phyloP scores from a whole-genome alignment of 2,888 invertebrate genomes.

The Uloborus plumipes region DNA sequence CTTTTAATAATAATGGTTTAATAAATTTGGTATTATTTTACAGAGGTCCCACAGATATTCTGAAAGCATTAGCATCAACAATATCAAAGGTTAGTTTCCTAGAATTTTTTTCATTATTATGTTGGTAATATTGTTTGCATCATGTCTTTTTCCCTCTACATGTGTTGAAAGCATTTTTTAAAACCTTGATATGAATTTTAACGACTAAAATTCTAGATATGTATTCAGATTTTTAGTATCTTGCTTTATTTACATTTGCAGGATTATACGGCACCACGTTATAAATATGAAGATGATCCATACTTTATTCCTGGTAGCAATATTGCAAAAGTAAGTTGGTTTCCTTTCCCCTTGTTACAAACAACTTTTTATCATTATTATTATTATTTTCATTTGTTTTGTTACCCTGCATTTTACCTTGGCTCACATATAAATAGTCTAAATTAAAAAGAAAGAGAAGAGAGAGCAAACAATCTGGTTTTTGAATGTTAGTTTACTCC shows the following conservation, averaged over 20 bases:
- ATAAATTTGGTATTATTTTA: slow-evolving; percentile 1
- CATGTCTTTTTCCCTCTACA: too few species aligned
- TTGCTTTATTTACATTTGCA: slow-evolving; percentile 72
- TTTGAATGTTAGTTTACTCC: too few species aligned
- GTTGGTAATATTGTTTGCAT: too few species aligned
- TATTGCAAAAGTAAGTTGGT: slow-evolving; percentile 66
- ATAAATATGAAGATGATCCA: slow-evolving; percentile 93
- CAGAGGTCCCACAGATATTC: slow-evolving; percentile 52
- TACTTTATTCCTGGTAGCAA: slow-evolving; percentile 84
- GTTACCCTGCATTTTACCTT: too few species aligned
- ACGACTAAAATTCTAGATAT: neutral
- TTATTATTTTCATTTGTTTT: too few species aligned
- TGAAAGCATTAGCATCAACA: slow-evolving; percentile 53
- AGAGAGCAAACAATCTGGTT: too few species aligned
- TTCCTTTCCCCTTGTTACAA: neutral
- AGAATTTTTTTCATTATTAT: too few species aligned
- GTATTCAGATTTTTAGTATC: neutral
- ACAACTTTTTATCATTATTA: too few species aligned
- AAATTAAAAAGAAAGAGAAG: too few species aligned
- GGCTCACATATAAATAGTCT: too few species aligned
- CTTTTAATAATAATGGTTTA: neutral
- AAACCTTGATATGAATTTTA: neutral
- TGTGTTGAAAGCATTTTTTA: neutral
- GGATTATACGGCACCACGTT: slow-evolving; percentile 89
- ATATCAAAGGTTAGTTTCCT: slow-evolving; percentile 33